Evolutionary conservation across 2,888 invertebrate species (phyloP), one percentile per base, ranked within the genome.

Genomic region (Microdon myrmicae): DNA sequence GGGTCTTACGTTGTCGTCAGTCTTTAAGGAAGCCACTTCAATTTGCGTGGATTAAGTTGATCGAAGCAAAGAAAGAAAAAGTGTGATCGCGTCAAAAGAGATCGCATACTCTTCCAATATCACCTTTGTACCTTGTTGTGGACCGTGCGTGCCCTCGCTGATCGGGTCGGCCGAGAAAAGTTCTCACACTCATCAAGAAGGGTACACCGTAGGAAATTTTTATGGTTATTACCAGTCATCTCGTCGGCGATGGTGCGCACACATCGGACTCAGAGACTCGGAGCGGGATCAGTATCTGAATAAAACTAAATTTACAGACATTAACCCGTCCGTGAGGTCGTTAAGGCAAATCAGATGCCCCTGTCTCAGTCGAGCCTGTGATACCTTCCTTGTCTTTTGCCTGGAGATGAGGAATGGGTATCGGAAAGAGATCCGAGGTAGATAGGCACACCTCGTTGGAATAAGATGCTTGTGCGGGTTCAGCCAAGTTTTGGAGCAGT

Each of bases 131-230:
- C n/a, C 22, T 29, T 13, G 17, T 8, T 6, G 32, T 32, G 9
- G 32, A 16, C 7, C 19, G 10, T 6, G 10, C 16, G 39, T 9
- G 14, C 48, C 32, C 56, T 44, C 44, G 49, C 56, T 58, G 56
- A 37, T 34, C 56, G 20, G 29, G 26, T 26, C 14, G 19, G 17
- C 29, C 25, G 32, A 23, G 45, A 35, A 38, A 58, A 45, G 12
- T 64, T 64, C 64, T 64, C 64, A 64, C 64, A 64, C 58, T 64
- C 58, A 64, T 64, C 64, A 64, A 45, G 53, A 55, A 53, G 47
- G 58, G 41, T 64, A 58, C 45, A 51, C 51, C 58, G 51, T 58
- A 58, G 51, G 58, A 58, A 58, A 19, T 58, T 53, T 53, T 64
- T 58, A 64, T 53, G 64, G 58, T 64, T 64, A 64, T 64, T 64